These are phyloP conservation scores for Heliconius melpomene DNA, from an alignment of 1,140 invertebrate species.

Conservation along the genomic window DNA sequence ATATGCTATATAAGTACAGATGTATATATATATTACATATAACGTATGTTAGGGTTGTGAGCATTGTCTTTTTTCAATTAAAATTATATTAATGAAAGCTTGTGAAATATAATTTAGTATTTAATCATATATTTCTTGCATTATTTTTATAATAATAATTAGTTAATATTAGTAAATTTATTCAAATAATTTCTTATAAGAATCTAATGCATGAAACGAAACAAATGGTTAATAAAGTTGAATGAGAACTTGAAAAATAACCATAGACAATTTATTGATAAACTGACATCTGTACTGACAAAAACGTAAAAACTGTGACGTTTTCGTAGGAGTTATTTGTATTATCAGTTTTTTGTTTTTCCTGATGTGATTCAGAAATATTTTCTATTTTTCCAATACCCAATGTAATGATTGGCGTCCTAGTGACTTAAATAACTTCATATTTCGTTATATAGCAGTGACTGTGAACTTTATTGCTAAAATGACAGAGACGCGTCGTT, in stretches of 20 bases:
- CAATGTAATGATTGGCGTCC: constrained; percentile 64
- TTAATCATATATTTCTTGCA: background rate
- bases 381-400: constrained; percentile 53
- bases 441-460: constrained; percentile 23
- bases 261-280: constrained; percentile 31
- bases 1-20: background rate
- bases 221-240: background rate
- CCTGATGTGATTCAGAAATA: constrained; percentile 54
- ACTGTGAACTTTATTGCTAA: constrained; percentile 38
- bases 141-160: background rate
- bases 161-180: background rate
- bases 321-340: constrained; percentile 57
- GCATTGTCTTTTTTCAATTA: background rate
- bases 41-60: constrained; percentile 20
- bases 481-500: constrained; percentile 79
- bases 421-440: constrained; percentile 37
- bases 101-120: background rate
- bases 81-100: background rate
- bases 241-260: background rate
- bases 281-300: constrained; percentile 25
- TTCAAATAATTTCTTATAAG: background rate
- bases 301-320: constrained; percentile 58
- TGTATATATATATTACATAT: constrained; percentile 6
- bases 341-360: constrained; percentile 69
- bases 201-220: constrained; percentile 5